These are phyloP conservation scores for Platyscapa corneri DNA, from an alignment of 1,140 invertebrate genomes.

Conservation along the genomic window DNA sequence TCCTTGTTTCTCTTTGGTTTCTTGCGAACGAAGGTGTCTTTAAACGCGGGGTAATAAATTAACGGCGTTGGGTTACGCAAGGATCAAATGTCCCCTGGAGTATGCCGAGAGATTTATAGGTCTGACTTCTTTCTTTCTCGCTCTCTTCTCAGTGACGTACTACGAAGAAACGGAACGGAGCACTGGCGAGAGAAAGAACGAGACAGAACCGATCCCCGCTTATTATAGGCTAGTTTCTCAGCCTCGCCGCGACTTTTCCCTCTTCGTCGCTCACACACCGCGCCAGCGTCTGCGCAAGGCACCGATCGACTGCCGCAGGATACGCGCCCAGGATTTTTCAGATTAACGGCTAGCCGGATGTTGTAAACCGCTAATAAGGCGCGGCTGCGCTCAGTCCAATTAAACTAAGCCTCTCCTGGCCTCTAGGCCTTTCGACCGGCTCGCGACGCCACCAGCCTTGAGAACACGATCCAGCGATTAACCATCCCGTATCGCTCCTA, in stretches of 20 bases:
- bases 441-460: neutral
- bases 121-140: slow-evolving; percentile 64
- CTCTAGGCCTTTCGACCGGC: neutral
- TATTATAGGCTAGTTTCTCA: slow-evolving; percentile 73
- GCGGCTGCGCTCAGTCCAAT: slow-evolving; percentile 56
- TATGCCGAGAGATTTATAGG: slow-evolving; percentile 74
- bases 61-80: slow-evolving; percentile 76
- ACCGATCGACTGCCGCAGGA: slow-evolving; percentile 68
- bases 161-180: slow-evolving; percentile 1
- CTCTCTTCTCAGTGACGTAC: neutral
- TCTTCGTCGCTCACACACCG: neutral
- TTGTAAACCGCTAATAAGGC: slow-evolving; percentile 73
- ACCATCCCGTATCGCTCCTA: slow-evolving; percentile 6
- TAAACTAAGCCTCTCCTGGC: slow-evolving; percentile 48
- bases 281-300: neutral
- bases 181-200: neutral
- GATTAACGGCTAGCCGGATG: slow-evolving; percentile 71
- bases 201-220: slow-evolving; percentile 53
- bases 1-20: slow-evolving; percentile 33
- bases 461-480: slow-evolving; percentile 21
- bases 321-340: slow-evolving; percentile 69
- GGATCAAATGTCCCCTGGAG: slow-evolving; percentile 76
- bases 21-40: slow-evolving; percentile 72
- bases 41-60: slow-evolving; percentile 75
- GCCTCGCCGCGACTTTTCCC: slow-evolving; percentile 65